Percentiles rank a stretch among this genome's conserved stretches.
Conservation (phyloP, 1,140 invertebrate species). For the Aphis craccivora region DNA sequence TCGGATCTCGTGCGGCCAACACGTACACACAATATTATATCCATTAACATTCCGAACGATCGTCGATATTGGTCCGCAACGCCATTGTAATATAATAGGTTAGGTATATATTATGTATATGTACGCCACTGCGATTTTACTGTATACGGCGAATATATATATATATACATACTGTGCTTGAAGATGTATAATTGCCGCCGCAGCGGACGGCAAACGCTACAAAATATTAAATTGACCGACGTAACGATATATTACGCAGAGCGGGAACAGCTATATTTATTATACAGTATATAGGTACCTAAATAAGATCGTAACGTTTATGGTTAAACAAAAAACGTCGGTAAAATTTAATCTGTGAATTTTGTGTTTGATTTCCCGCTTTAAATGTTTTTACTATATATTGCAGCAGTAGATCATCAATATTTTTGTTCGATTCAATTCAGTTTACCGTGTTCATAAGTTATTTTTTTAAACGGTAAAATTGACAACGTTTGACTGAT, state of each 20-base stretch:
- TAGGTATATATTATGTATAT: slow-evolving; percentile 8
- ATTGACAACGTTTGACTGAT: not conserved
- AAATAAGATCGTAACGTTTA: not conserved
- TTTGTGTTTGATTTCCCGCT: not conserved
- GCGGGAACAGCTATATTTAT: not conserved
- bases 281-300: no score
- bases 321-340: not conserved
- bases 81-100: slow-evolving; percentile 1
- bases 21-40: slow-evolving; percentile 13
- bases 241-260: not conserved
- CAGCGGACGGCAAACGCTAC: not conserved
- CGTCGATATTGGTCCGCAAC: not conserved
- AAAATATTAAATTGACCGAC: not conserved
- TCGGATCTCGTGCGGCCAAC: not conserved
- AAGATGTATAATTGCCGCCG: not conserved
- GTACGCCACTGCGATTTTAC: not conserved
- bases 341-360: not conserved
- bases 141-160: not conserved
- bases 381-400: not conserved
- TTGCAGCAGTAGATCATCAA: not conserved
- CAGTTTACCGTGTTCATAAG: not conserved
- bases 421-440: not conserved
- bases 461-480: not conserved
- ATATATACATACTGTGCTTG: not conserved
- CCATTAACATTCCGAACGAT: slow-evolving; percentile 37